Evolutionary conservation across 2,113 vertebrate species (phyloP), one percentile per base, ranked within the genome.

Genomic region (Lamprologus sp.): DNA sequence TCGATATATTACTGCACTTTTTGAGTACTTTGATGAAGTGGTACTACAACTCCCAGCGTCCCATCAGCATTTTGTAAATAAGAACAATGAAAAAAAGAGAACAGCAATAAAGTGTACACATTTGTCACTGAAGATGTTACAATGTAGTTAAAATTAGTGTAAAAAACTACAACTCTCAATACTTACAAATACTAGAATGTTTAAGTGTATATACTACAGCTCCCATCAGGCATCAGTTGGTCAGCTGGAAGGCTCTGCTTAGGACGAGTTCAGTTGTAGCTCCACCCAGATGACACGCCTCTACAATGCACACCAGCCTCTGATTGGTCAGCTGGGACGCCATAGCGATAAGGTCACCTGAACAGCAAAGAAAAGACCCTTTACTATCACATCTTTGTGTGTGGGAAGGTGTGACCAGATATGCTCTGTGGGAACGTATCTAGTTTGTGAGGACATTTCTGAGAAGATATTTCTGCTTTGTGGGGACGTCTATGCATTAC

Each of bases 251-350:
- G 0, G 94, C 96, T 65, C 96, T 90, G 54, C 79, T 96, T 63
- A 97, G 88, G 4, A 96, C 26, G 1, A 96, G 31, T 11, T 97
- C 97, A 3, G 89, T 75, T 9, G 40, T 86, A 60, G 90, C 88
- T 83, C 93, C 91, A 26, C 96, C 96, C 88, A 97, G 89, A 17
- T 93, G 93, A 92, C 96, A 97, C 9, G 90, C 93, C 86, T 97
- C 96, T 75, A 97, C 65, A 6, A 96, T 88, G 55, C 96, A 97
- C 77, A 95, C 84, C 63, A 97, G 88, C 90, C 94, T 96, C 92
- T 92, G 94, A 91, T 95, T 96, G 90, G 93, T 81, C 89, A 97
- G 84, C 88, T 93, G 95, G 6, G 86, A 14, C 1, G 94, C 96
- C 68, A 75, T 94, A 79, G 51, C 73, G 14, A 97, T 92, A 83